Conservation (phyloP, 2,113 vertebrate genomes). For the Galbula dea region DNA sequence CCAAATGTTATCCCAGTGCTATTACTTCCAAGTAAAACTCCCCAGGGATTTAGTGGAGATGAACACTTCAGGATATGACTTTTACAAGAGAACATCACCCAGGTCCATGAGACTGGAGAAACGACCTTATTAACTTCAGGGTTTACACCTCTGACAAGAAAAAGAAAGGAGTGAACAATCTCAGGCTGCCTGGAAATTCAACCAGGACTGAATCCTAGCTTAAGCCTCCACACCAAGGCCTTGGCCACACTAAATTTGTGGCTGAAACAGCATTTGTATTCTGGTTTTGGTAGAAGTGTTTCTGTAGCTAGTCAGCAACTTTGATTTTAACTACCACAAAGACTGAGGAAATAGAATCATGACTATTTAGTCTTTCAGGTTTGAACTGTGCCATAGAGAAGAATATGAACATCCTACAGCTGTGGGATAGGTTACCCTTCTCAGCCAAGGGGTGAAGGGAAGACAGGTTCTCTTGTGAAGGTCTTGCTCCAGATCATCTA, state of each 20-base stretch:
- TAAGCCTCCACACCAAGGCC: not conserved
- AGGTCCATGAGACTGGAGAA: not conserved
- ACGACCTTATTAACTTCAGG: not conserved
- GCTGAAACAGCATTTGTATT: not conserved
- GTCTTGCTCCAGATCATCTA: not conserved
- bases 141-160: not conserved
- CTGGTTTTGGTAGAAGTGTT: not conserved
- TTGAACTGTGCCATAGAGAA: not conserved
- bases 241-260: not conserved
- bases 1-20: not conserved
- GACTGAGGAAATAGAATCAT: not conserved
- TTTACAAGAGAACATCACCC: not conserved
- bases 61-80: not conserved
- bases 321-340: not conserved
- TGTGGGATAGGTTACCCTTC: not conserved
- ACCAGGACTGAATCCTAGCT: not conserved
- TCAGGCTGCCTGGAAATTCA: not conserved
- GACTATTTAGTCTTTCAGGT: not conserved
- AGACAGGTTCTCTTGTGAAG: not conserved
- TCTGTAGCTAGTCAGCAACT: not conserved
- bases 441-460: not conserved
- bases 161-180: not conserved
- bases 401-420: not conserved
- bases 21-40: not conserved
- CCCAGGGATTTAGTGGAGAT: not conserved